These are phyloP conservation scores for Merluccius polli DNA, from an alignment of 2,797 vertebrate species.

Conservation along the genomic window DNA sequence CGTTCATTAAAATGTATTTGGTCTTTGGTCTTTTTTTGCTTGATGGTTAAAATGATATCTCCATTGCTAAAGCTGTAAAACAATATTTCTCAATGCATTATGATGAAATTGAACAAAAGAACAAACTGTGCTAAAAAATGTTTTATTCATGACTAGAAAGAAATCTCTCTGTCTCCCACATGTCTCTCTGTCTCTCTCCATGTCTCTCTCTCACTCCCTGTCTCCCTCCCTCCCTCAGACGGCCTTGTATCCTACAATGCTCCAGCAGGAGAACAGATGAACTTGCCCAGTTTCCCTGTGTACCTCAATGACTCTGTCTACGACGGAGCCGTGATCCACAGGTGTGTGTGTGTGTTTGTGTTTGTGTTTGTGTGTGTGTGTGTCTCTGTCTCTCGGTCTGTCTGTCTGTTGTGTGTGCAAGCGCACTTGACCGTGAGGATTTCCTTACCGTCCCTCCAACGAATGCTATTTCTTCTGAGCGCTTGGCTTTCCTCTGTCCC, in stretches of 20 bases:
- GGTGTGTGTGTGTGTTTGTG: constrained; percentile 39
- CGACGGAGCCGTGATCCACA: constrained; percentile 88
- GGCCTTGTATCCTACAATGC: constrained; percentile 93
- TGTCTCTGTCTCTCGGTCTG: neutral
- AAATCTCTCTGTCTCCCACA: neutral
- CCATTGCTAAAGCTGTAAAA: no score
- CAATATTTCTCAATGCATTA: no score
- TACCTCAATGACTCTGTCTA: constrained; percentile 95
- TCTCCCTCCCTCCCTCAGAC: constrained; percentile 66
- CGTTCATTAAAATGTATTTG: no score
- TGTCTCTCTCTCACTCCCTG: neutral
- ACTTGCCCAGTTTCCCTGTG: constrained; percentile 71
- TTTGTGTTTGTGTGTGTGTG: constrained; percentile 4
- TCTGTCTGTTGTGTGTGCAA: neutral
- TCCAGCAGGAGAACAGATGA: constrained; percentile 84
- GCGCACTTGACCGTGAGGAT: neutral
- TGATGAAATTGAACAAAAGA: no score
- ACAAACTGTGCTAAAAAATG: no score
- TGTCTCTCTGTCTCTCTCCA: constrained; percentile 6
- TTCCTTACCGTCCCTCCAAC: neutral
- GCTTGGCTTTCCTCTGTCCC: neutral
- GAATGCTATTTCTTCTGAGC: no score
- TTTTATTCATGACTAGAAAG: neutral
- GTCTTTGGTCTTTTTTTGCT: no score
- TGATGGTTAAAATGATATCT: no score